Evolutionary conservation across 2,797 vertebrate genomes (phyloP), one percentile per base, ranked within the genome.

Genomic region (Austrolebias charrua): DNA sequence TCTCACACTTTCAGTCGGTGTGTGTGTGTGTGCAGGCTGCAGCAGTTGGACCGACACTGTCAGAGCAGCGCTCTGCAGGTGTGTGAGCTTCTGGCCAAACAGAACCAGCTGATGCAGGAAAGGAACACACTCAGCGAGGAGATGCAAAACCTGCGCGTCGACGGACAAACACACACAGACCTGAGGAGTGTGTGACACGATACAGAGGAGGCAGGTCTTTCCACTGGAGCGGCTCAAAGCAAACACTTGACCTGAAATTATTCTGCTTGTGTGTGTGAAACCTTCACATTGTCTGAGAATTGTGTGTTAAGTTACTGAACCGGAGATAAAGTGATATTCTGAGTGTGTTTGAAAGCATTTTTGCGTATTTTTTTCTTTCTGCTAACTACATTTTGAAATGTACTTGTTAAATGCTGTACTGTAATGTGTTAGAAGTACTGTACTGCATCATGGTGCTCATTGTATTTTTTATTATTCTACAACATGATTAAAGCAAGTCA

Each of bases 11-110:
- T 73, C 67, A 80, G 24, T 70, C 57, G 73, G 71, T 76, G 58
- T 74, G 59, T 69, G 76, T 65, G 65, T 83, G 69, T 88, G 81
- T 76, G 53, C 89, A 99, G 97, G 90, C 92, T 98, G 81, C 90
- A 91, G 83, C 95, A 98, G 90, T 93, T 98, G 90, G 96, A 97
- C 82, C 92, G 91, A 87, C 94, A 96, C 83, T 92, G 95, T 90
- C 95, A 96, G 91, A 88, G 85, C 87, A 95, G 94, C n/a, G 94
- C 95, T 69, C 94, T 93, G 92, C 96, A 98, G 90, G 92, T 97
- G 87, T 92, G 94, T 81, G 94, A 95, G 87, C 81, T 99, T 72
- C 94, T 99, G 84, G 90, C 85, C 90, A 94, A 91, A 90, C 95
- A 98, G 91, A 96, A 93, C 85, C 92, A 94, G 88, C 94, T 96